Base-by-base conservation (phyloP, 2,113 vertebrate genomes). In the Myiozetetes cayanensis region DNA sequence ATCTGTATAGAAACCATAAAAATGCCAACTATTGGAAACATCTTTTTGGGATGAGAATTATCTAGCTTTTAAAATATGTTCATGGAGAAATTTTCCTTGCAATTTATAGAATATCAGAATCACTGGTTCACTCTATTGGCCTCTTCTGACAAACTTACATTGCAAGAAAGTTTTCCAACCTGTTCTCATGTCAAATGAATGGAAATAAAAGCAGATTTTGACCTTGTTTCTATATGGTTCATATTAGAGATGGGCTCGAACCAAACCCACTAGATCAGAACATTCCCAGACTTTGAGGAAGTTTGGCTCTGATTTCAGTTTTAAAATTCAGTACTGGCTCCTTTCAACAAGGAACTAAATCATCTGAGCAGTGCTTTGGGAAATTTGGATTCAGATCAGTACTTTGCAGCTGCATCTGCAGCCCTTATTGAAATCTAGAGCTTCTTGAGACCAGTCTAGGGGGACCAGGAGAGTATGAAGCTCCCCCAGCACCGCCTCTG, bases 241-340 rank as follows among this genome's bases (percentile, higher is more conserved):
- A 16, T 81, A 95, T 96, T 95, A 96, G 73, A 89, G 73, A 89
- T 0, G 52, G 80, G 70, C 80, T 96, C 6, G 33, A 96, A 96
- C 80, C 80, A 96, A 95, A 92, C 88, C 85, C 85, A 93, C 86
- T 95, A 90, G 86, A 96, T 95, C 94, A 96, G 95, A 97, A 96
- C 95, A 96, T 97, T 96, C 95, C 94, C 92, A 96, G 93, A 96
- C 93, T 96, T 97, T 97, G 96, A 96, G 93, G 92, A 97, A 94
- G 96, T 96, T 96, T 96, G 96, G 93, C 95, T 96, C 80, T 89
- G 56, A 96, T 95, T 90, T 94, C 80, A 87, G 88, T 92, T 96
- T 92, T 93, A 85, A 97, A 96, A 93, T 96, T 94, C 86, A 93
- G 61, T 62, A 33, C 88, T 94, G 88, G 86, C 76, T 94, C 30